Base-by-base conservation (phyloP, 2,888 invertebrate genomes). In the Hermodice carunculata region DNA sequence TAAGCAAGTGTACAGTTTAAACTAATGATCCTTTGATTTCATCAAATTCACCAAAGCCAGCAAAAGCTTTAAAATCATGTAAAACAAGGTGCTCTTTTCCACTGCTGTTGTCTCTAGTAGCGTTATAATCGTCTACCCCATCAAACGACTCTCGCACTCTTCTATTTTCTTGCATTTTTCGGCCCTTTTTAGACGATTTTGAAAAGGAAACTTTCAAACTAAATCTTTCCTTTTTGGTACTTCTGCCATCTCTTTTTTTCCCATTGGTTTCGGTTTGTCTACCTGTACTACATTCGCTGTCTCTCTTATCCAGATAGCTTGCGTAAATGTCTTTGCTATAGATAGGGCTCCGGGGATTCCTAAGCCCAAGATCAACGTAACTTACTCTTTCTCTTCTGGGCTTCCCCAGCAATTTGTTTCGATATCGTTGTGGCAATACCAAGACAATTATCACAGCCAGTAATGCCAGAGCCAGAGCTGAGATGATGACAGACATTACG, bases 311-410 rank as follows among this genome's bases (percentile, higher is more conserved):
- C 29, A 58, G 14, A 14, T 32, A 46, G 26, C n/a, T 46, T 6
- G 52, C 49, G 29, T 60, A 60, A 1, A 60, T 51, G 19, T 60
- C 29, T 34, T 60, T 60, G 28, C 60, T 60, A 40, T 60, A 60
- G 11, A 60, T 42, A 8, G 60, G 60, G 31, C 60, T 60, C 1
- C 37, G 29, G 3, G 60, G 60, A 24, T 60, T 19, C 28, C 26
- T 60, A 6, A 60, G 19, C 11, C 60, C 60, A 32, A 60, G 8
- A 40, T 60, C 60, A 6, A 42, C 54, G 17, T 54, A 54, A 11
- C 19, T 40, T 11, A 42, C 34, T 17, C 42, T 37, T n/a, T n/a
- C n/a, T n/a, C n/a, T n/a, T n/a, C n/a, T 22, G n/a, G 40, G n/a
- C 42, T 54, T 54, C 14, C 54, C 54, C 54, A 34, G 46, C 29